phyloP scores from a whole-genome alignment of 1,140 invertebrate species.

The Drosophila saltans region DNA sequence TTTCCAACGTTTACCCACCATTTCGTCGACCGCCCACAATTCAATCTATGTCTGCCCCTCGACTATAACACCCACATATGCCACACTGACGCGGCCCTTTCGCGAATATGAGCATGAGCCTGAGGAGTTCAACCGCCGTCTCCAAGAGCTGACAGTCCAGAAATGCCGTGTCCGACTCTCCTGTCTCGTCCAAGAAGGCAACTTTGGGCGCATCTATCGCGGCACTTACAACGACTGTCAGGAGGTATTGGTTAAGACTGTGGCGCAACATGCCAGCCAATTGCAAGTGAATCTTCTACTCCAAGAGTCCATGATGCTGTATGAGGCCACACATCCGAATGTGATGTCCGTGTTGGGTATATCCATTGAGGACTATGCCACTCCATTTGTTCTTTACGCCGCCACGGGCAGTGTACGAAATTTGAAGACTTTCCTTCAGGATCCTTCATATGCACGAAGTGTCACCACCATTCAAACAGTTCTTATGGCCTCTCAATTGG shows the following conservation, averaged over 20 bases:
- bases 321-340: conserved; percentile 92
- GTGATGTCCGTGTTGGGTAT: conserved; percentile 94
- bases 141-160: conserved; percentile 81
- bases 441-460: conserved; percentile 85
- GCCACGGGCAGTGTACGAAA: conserved; percentile 91
- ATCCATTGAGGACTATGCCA: conserved; percentile 92
- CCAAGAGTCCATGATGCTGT: conserved; percentile 94
- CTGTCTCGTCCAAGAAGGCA: conserved; percentile 92
- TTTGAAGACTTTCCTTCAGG: conserved; percentile 91
- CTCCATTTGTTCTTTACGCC: conserved; percentile 95
- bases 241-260: conserved; percentile 94
- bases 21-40: conserved; percentile 76
- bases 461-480: conserved; percentile 97
- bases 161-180: conserved; percentile 90
- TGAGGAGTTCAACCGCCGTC: conserved; percentile 82
- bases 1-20: conserved; percentile 79
- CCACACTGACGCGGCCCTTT: conserved; percentile 80
- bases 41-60: conserved; percentile 82
- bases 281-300: conserved; percentile 92
- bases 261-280: conserved; percentile 87
- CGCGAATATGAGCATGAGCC: conserved; percentile 82
- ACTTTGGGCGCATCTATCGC: conserved; percentile 95
- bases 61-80: conserved; percentile 76
- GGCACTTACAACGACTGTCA: conserved; percentile 91
- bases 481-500: conserved; percentile 95